phyloP scores from a whole-genome alignment of 2,797 vertebrate species.

The Triplophysa yarkandensis region DNA sequence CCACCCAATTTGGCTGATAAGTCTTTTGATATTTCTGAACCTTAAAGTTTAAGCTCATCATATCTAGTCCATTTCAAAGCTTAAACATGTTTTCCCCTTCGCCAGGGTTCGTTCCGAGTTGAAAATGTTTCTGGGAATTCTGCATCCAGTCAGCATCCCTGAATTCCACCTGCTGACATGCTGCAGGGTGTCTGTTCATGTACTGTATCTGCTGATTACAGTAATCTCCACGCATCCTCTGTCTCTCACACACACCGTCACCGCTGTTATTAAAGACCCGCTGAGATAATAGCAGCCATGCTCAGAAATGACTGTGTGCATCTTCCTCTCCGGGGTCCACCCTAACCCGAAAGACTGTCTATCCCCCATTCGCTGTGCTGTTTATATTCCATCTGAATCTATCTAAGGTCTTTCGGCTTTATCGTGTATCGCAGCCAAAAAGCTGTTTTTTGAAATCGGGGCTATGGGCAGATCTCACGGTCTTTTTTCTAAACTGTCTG shows the following conservation, averaged over 20 bases:
- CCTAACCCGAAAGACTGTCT: conserved; percentile 22
- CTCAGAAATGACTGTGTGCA: conserved; percentile 49
- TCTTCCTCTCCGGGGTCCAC: conserved; percentile 45
- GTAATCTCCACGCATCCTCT: conserved; percentile 49
- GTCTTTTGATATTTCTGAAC: not conserved
- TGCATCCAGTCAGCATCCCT: conserved; percentile 42
- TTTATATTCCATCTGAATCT: conserved; percentile 47
- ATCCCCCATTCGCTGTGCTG: conserved; percentile 28
- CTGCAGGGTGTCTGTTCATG: conserved; percentile 47
- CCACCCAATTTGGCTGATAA: not conserved
- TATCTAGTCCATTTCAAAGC: conserved; percentile 10
- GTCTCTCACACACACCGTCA: conserved; percentile 48
- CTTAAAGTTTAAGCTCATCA: not conserved
- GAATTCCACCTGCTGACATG: conserved; percentile 28
- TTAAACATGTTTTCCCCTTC: conserved; percentile 19
- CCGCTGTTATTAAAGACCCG: conserved; percentile 55
- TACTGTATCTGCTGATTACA: conserved; percentile 58
- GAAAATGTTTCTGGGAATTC: conserved; percentile 42
- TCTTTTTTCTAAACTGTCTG: conserved; percentile 13
- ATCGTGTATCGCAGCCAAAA: conserved; percentile 45
- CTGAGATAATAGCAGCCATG: conserved; percentile 50
- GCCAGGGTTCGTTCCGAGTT: conserved; percentile 32
- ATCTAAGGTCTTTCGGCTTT: conserved; percentile 38
- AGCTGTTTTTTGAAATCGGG: conserved; percentile 17
- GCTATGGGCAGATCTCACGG: conserved; percentile 30